These are phyloP conservation scores for Chirona hameri DNA, from an alignment of 2,888 invertebrate species.

Conservation along the genomic window DNA sequence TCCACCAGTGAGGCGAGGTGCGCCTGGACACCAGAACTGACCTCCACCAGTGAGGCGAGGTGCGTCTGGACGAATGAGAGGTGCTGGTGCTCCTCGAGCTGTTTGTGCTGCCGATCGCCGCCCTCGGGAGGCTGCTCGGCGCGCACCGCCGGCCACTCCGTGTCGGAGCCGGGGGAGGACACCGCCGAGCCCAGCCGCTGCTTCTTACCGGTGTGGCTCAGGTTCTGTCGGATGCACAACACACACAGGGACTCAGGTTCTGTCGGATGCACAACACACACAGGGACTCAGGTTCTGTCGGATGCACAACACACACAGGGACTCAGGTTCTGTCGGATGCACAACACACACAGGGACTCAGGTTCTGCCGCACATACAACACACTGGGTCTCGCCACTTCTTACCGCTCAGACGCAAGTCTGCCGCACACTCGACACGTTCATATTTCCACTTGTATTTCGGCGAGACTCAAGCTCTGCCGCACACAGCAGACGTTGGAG, in stretches of 20 bases:
- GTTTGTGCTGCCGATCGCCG: slow-evolving; percentile 7
- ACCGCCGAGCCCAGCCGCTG: slow-evolving; percentile 6
- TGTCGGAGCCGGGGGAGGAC: background rate
- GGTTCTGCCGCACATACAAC: too few relatives aligned
- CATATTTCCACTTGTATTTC: too few relatives aligned
- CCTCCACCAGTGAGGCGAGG: slow-evolving; percentile 1
- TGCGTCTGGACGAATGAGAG: slow-evolving; percentile 5
- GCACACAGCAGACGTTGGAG: too few relatives aligned
- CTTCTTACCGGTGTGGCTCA: slow-evolving; percentile 9
- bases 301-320: too few relatives aligned
- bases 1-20: slow-evolving; percentile 3
- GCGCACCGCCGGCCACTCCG: background rate
- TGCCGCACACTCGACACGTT: too few relatives aligned
- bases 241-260: background rate
- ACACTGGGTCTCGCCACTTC: too few relatives aligned
- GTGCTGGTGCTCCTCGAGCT: slow-evolving; percentile 28
- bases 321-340: background rate
- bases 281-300: background rate
- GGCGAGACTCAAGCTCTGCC: too few relatives aligned
- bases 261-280: too few relatives aligned
- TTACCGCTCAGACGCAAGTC: too few relatives aligned
- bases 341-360: too few relatives aligned
- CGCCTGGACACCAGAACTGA: too few relatives aligned
- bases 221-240: background rate
- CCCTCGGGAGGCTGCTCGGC: slow-evolving; percentile 5